These are phyloP conservation scores for Pongo pygmaeus DNA, from an alignment of 2,113 vertebrate genomes.

Conservation along the genomic window DNA sequence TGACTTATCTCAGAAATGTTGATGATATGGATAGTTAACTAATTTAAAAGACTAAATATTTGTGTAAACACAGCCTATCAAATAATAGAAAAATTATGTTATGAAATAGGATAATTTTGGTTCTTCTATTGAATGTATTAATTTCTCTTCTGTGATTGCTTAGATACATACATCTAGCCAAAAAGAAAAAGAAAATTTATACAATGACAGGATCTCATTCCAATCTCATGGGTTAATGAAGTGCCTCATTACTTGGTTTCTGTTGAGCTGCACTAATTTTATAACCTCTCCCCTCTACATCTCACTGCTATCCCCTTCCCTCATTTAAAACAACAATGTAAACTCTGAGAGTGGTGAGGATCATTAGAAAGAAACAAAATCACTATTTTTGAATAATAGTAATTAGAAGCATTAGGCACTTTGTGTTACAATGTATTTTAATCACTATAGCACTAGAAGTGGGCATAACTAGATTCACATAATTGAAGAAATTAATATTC, in stretches of 20 bases:
- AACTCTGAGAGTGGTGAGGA: neutral
- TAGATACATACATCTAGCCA: neutral
- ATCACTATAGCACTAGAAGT: too few species aligned
- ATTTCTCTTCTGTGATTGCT: neutral
- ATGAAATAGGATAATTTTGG: neutral
- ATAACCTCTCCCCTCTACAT: rapidly evolving
- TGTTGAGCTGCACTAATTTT: neutral
- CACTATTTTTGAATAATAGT: neutral
- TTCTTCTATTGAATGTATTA: neutral
- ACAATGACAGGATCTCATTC: rapidly evolving
- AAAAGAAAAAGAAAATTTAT: neutral
- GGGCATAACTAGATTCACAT: neutral
- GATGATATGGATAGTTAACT: neutral
- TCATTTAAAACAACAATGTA: neutral
- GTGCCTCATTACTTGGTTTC: neutral
- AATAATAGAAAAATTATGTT: neutral
- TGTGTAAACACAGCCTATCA: neutral
- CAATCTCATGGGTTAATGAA: rapidly evolving
- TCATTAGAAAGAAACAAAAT: neutral
- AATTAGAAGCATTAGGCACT: neutral
- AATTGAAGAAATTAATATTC: neutral
- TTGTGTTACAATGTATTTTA: neutral
- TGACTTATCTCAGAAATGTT: neutral
- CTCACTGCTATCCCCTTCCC: rapidly evolving
- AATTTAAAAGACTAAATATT: neutral